phyloP scores from a whole-genome alignment of 2,113 vertebrate genomes.

The Leptobrachium leishanense region DNA sequence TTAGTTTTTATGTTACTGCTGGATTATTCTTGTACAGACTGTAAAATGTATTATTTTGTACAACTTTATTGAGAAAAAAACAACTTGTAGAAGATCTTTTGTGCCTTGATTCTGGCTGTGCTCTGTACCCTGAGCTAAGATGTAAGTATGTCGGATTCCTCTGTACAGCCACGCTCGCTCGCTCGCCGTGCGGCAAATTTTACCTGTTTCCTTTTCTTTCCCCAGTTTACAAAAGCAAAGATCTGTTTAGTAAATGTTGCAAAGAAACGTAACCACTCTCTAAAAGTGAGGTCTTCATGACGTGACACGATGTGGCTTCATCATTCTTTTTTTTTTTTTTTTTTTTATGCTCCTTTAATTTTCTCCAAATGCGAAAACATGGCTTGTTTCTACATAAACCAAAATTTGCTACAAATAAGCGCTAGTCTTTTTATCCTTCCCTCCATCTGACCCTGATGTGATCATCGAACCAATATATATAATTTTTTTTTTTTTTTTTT shows the following conservation, averaged over 20 bases:
- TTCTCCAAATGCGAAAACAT: constrained; percentile 81
- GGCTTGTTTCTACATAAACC: constrained; percentile 82
- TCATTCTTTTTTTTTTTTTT: constrained; percentile 64
- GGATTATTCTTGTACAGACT: constrained; percentile 98
- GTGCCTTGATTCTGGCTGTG: constrained; percentile 97
- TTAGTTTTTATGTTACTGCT: constrained; percentile 89
- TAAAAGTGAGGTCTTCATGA: constrained; percentile 75
- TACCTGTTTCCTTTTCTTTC: constrained; percentile 79
- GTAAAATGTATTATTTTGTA: constrained; percentile 99
- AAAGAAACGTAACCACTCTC: constrained; percentile 75
- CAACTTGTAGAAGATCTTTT: constrained; percentile 93
- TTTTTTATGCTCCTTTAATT: constrained; percentile 79
- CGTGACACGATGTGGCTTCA: constrained; percentile 71
- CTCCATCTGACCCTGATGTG: background rate
- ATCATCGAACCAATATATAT: too few relatives aligned
- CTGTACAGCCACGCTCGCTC: constrained; percentile 84
- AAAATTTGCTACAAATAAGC: constrained; percentile 81
- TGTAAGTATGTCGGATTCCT: constrained; percentile 92
- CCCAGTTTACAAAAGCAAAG: constrained; percentile 64
- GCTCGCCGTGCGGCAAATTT: constrained; percentile 72
- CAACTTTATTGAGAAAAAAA: constrained; percentile 90
- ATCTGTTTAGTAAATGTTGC: constrained; percentile 78
- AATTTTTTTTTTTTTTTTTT: too few relatives aligned
- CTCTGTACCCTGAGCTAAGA: constrained; percentile 93
- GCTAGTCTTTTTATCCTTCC: constrained; percentile 65